Base-by-base conservation (phyloP, 2,888 invertebrate genomes). In the Drosophila sordidula region DNA sequence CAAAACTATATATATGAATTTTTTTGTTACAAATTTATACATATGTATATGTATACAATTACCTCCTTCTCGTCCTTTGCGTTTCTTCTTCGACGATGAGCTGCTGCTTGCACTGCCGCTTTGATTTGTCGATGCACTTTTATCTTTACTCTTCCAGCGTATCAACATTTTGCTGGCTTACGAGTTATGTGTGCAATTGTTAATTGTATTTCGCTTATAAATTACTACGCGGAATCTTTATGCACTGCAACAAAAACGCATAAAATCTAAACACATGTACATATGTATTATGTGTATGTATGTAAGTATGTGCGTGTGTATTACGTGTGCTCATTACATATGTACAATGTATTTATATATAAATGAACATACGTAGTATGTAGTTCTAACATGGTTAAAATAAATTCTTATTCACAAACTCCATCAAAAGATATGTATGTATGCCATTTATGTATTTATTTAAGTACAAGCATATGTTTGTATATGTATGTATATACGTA, bases 91-190 rank as follows among this genome's bases (percentile, higher is more conserved):
- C 64, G 95, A 95, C 64, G 95, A 94, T 47, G 93, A 92, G 70
- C 93, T 93, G 58, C 93, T 93, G 62, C 93, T 92, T 57, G 93
- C 75, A 41, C 75, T 91, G 70, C 93, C 93, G 61, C 93, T 93
- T 65, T 93, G 93, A 81, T 96, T 96, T 90, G 95, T 94, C 78
- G 95, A 95, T 76, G 95, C 93, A 90, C 93, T 93, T 93, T 96
- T 96, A 92, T 96, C 96, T 94, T 96, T 96, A 91, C 95, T 96
- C 92, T 96, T 96, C 96, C 96, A 96, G 90, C 96, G 95, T 90
- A 95, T 96, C 92, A 96, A 93, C 96, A 96, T 96, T 92, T 84
- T 90, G 61, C 11, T 41, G 44, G 44, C 14, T 67, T 46, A 16
- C 16, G 11, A 39, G 0, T 38, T 56, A 16, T 38, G 8, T 56